Percentiles rank a stretch among this genome's conserved stretches.
These are phyloP conservation scores for Ormyrus nitidulus DNA, from an alignment of 2,888 invertebrate genomes.

Conservation along the genomic window DNA sequence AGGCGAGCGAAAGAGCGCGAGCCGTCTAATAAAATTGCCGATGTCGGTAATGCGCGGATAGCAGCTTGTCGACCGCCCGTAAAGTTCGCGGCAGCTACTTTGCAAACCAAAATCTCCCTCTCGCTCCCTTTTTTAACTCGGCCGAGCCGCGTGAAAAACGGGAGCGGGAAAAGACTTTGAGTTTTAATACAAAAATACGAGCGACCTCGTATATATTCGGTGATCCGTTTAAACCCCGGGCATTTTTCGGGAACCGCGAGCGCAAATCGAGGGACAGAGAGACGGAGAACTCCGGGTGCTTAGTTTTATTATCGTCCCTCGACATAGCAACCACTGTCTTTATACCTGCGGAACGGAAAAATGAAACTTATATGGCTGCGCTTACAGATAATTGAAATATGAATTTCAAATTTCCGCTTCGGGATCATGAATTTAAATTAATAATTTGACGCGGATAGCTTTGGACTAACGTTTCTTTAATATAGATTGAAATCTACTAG, in stretches of 20 bases:
- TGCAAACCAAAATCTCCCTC: slow-evolving; percentile 50
- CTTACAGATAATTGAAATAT: slow-evolving; percentile 41
- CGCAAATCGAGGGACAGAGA: slow-evolving; percentile 1
- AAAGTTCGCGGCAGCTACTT: slow-evolving; percentile 30
- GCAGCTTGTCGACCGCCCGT: background rate
- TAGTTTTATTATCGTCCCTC: slow-evolving; percentile 21
- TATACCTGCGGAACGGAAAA: slow-evolving; percentile 24
- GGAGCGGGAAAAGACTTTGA: slow-evolving; percentile 21
- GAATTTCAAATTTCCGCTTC: slow-evolving; percentile 37
- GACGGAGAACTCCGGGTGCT: background rate
- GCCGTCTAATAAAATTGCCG: slow-evolving; percentile 34
- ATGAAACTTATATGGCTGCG: slow-evolving; percentile 45
- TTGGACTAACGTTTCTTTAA: background rate
- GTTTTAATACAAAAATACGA: slow-evolving; percentile 41
- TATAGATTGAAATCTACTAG: background rate
- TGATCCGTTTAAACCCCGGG: slow-evolving; percentile 40
- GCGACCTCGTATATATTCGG: slow-evolving; percentile 10
- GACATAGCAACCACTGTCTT: background rate
- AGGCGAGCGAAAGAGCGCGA: background rate
- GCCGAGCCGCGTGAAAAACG: slow-evolving; percentile 14
- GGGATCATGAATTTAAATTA: slow-evolving; percentile 30
- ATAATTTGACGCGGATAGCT: slow-evolving; percentile 1
- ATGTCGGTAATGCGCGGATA: slow-evolving; percentile 10
- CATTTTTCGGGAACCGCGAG: slow-evolving; percentile 24
- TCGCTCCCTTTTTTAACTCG: slow-evolving; percentile 31